Conservation (phyloP, 2,113 vertebrate species). For the Drymodes brunneopygia region DNA sequence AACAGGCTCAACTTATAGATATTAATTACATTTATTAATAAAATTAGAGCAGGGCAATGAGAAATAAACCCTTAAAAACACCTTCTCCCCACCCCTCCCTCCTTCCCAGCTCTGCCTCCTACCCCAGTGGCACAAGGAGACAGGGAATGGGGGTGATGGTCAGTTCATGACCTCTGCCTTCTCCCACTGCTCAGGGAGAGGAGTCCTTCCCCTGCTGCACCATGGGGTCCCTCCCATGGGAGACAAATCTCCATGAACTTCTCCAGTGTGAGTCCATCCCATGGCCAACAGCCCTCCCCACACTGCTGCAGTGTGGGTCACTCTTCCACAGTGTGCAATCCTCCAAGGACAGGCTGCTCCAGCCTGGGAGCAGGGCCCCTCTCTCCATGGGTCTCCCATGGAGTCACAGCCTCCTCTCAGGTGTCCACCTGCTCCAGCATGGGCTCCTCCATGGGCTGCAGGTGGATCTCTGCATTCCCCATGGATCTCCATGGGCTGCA, state of each 20-base stretch:
- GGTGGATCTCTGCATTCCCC: background rate
- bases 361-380: background rate
- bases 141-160: background rate
- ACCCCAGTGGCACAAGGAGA: background rate
- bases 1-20: background rate
- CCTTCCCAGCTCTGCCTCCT: background rate
- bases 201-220: background rate
- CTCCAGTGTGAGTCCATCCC: background rate
- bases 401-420: background rate
- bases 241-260: background rate
- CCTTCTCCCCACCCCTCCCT: background rate
- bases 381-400: background rate
- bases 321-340: background rate
- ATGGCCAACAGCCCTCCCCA: accelerated
- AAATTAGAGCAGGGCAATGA: background rate
- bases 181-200: background rate
- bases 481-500: background rate
- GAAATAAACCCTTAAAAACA: background rate
- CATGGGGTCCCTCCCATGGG: background rate
- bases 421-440: background rate
- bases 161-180: background rate
- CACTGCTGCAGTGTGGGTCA: accelerated
- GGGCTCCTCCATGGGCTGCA: background rate
- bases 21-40: background rate
- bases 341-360: background rate